A percentile compares a stretch with the other conserved stretches of the same genome.
phyloP scores from a whole-genome alignment of 2,797 vertebrate species.

The Graptemys geographica region DNA sequence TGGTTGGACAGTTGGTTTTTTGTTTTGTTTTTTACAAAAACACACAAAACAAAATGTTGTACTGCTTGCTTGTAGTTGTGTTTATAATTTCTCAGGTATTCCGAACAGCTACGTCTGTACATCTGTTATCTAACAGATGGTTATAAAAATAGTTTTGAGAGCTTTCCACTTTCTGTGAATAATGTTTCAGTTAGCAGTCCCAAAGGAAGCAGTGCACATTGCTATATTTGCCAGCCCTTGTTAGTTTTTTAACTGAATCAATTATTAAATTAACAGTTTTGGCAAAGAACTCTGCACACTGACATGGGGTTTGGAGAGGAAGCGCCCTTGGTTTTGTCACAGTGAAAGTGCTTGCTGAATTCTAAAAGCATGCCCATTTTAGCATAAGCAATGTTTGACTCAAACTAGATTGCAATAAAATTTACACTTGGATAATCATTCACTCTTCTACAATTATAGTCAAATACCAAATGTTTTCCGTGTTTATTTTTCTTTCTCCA shows the following conservation, averaged over 20 bases:
- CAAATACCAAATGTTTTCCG: background rate
- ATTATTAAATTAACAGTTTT: background rate
- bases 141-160: background rate
- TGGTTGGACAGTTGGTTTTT: too few species aligned
- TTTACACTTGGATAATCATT: background rate
- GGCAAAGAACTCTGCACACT: background rate
- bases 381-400: background rate
- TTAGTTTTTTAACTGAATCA: constrained; percentile 11
- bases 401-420: background rate
- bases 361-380: background rate
- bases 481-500: background rate
- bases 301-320: background rate
- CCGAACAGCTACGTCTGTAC: rapidly evolving
- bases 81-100: background rate
- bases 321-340: background rate
- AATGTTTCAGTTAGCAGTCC: background rate
- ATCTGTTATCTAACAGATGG: background rate
- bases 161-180: background rate
- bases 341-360: background rate
- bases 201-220: background rate
- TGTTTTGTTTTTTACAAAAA: background rate
- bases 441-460: background rate
- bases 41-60: background rate
- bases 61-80: background rate
- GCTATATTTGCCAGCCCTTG: background rate